Percentiles rank a stretch among this genome's conserved stretches.
These are phyloP conservation scores for Lucifuga dentata DNA, from an alignment of 2,113 vertebrate genomes.

Conservation along the genomic window DNA sequence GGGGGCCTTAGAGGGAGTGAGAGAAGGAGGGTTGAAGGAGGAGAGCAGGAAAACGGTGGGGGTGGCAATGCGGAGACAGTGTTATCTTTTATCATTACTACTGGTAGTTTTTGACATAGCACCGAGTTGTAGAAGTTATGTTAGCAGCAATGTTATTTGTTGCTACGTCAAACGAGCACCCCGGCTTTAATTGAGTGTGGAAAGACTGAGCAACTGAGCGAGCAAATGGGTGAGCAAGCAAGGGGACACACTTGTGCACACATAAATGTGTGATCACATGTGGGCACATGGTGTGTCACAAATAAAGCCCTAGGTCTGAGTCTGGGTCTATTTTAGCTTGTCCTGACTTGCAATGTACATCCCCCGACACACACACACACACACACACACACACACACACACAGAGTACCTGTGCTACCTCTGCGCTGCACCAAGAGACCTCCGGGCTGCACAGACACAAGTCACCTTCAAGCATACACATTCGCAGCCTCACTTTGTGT, in stretches of 20 bases:
- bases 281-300: slow-evolving; percentile 48
- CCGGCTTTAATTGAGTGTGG: not conserved
- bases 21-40: slow-evolving; percentile 17
- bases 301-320: slow-evolving; percentile 45
- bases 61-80: slow-evolving; percentile 20
- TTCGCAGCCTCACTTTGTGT: slow-evolving; percentile 33
- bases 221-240: not conserved
- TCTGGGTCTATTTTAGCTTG: slow-evolving; percentile 61
- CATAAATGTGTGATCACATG: slow-evolving; percentile 21
- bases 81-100: slow-evolving; percentile 32
- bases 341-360: slow-evolving; percentile 52
- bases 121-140: not conserved
- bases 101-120: slow-evolving; percentile 2
- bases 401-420: slow-evolving; percentile 15
- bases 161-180: not conserved
- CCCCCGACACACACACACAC: slow-evolving; percentile 17
- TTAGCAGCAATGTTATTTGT: not conserved
- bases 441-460: slow-evolving; percentile 48
- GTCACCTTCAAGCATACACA: slow-evolving; percentile 71
- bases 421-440: slow-evolving; percentile 43
- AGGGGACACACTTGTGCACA: slow-evolving; percentile 10
- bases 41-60: slow-evolving; percentile 13
- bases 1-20: slow-evolving; percentile 65
- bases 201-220: not conserved
- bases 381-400: slow-evolving; percentile 12